Base-by-base conservation (phyloP, 2,888 invertebrate species). In the Eledona agricola region DNA sequence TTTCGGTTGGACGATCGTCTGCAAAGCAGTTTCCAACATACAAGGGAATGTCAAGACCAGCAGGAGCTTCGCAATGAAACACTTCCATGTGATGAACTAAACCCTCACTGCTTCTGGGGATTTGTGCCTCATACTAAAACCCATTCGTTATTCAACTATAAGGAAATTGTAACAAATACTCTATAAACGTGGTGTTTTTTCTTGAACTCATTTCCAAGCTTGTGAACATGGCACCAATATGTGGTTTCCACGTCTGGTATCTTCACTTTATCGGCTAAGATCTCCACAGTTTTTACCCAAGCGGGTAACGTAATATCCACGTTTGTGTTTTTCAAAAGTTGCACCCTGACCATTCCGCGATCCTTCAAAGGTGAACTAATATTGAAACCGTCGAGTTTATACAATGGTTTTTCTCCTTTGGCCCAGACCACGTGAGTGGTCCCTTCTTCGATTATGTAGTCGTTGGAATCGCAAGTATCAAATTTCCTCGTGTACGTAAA, bases 21-120 rank as follows among this genome's bases (percentile, higher is more conserved):
- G 85, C 81, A 62, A 89, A 87, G 70, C 98, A 98, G 26, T 90
- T 88, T 0, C 96, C 97, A 47, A 87, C 87, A 75, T 93, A 97
- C 12, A 84, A 70, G 0, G 93, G 91, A 23, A 96, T 84, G 4
- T 84, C 81, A 2, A 80, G 76, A 9, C 83, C 76, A 0, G 80
- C 74, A 1, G 83, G 81, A 0, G 89, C 84, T 64, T 91, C 90
- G 72, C 98, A 99, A 73, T 97, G 94, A 69, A 96, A 98, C 1
- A 98, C 85, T 79, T 99, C 98, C 93, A 99, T 96, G 75, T 99
- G 99, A 77, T 99, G 99, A 0, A 99, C 95, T 12, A 98, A 71
- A 11, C 90, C 89, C 72, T 93, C 90, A 63, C 90, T 92, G 1
- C 87, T 89, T 52, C 78, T 73, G 29, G 90, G 85, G 45, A 99